phyloP scores from a whole-genome alignment of 1,140 invertebrate genomes.

The Muscidifurax raptorellus region DNA sequence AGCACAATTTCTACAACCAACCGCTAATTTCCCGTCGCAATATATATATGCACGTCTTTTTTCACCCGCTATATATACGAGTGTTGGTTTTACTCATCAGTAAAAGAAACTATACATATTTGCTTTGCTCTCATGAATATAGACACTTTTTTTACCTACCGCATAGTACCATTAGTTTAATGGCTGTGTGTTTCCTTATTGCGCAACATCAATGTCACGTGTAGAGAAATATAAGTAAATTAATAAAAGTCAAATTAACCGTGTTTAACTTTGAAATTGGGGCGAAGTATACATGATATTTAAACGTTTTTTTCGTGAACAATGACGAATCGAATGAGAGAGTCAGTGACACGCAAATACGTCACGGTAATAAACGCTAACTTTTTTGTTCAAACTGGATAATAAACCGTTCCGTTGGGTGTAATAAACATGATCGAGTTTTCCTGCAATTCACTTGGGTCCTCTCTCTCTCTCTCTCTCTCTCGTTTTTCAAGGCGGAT shows the following conservation, averaged over 20 bases:
- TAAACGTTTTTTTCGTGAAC: no score
- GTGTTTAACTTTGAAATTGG: background rate
- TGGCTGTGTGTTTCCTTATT: background rate
- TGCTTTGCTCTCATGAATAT: background rate
- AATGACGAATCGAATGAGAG: no score
- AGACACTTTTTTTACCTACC: background rate
- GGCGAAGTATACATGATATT: no score
- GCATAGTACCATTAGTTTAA: background rate
- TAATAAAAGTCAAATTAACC: background rate
- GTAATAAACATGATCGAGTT: background rate
- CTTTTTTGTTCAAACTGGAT: background rate
- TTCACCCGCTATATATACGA: background rate
- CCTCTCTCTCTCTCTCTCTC: no score
- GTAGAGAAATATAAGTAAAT: no score
- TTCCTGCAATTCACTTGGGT: background rate
- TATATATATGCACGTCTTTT: background rate
- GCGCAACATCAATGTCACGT: background rate
- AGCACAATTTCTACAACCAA: background rate
- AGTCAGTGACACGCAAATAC: no score
- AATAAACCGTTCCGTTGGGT: background rate
- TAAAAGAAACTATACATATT: constrained; percentile 3
- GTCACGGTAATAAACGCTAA: background rate
- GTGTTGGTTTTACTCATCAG: background rate
- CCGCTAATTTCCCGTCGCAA: background rate
- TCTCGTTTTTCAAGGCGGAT: no score